Evolutionary conservation across 1,140 invertebrate species (phyloP), one percentile per base, ranked within the genome.

Genomic region (Drosophila oshimai): DNA sequence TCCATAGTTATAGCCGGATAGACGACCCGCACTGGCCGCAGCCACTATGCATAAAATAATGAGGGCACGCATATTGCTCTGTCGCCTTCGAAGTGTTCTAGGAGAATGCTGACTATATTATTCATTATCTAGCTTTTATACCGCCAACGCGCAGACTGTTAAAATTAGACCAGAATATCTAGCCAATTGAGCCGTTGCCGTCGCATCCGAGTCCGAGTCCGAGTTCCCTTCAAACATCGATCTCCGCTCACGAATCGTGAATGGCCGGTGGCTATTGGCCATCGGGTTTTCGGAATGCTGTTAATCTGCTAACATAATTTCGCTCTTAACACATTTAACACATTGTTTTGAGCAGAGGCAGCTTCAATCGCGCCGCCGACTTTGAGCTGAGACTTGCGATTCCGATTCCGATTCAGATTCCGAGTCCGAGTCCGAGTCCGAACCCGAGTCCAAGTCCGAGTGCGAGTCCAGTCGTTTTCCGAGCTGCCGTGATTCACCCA

Each of bases 291-390:
- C 53, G 81, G 83, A 87, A 87, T 87, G 81, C 64, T 87, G 81
- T 73, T 77, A 87, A 87, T 87, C 81, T 87, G 81, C 79, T 87
- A 87, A 87, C 81, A 87, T 87, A 87, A 87, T 87, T 87, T 87
- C 81, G 81, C 81, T 87, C 81, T 87, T 87, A 87, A 87, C 81
- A 87, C 81, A 81, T 87, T 87, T 87, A 87, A 87, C 81, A 87
- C 81, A 87, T 87, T 87, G 77, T 87, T 87, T 77, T 70, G 73
- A 58, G 42, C 76, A 67, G 62, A 60, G 46, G 13, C 55, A 77
- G 72, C 81, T 47, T 87, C 81, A 87, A 87, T 87, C 41, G 69
- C 15, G 73, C 81, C 81, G 80, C 65, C 76, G 20, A 33, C 47
- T 39, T 50, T 53, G 46, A 31, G 28, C 22, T 55, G 13, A 29